Conservation (phyloP, 2,797 vertebrate species). For the Taeniopygia guttata region DNA sequence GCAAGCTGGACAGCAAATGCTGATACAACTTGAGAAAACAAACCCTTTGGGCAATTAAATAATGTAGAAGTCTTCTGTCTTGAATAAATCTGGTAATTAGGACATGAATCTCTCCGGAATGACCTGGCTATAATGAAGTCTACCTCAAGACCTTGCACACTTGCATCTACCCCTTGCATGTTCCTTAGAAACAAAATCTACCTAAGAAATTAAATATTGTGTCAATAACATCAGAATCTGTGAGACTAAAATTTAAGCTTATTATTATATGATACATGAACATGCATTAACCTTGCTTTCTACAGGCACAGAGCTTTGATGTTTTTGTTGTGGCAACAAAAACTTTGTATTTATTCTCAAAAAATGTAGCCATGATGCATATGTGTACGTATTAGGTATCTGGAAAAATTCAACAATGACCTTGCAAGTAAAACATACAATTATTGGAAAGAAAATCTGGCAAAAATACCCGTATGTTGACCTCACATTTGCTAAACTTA, state of each 20-base stretch:
- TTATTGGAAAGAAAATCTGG: background rate
- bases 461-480: rapidly evolving
- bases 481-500: background rate
- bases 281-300: background rate
- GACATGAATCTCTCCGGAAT: background rate
- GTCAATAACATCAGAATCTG: background rate
- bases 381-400: background rate
- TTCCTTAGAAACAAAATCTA: background rate
- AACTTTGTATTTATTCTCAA: background rate
- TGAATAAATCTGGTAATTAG: background rate
- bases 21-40: background rate
- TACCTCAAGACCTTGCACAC: background rate
- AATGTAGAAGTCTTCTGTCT: background rate
- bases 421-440: background rate
- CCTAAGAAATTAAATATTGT: background rate
- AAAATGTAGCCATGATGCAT: background rate
- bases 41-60: background rate
- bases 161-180: background rate
- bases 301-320: background rate
- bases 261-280: background rate
- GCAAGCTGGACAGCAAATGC: background rate
- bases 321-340: background rate
- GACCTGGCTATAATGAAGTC: background rate
- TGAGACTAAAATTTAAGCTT: background rate
- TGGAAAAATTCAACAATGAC: background rate